phyloP scores from a whole-genome alignment of 2,888 invertebrate species.

The Diplolepis rosae region DNA sequence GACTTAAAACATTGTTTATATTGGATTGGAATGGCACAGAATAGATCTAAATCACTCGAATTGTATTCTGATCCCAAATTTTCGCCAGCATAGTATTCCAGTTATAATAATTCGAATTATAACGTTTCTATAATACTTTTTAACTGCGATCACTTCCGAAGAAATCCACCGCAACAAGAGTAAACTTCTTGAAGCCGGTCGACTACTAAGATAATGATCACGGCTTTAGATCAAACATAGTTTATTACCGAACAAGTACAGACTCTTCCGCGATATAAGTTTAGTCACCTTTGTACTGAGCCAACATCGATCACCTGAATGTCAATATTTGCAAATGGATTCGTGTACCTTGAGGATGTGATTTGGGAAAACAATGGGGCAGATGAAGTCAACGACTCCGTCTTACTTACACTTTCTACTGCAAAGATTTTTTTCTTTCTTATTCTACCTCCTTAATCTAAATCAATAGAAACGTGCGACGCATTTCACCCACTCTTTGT shows the following conservation, averaged over 20 bases:
- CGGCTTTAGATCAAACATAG: constrained; percentile 50
- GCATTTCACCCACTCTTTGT: no score
- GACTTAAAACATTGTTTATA: no score
- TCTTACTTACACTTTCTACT: background rate
- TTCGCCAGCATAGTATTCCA: no score
- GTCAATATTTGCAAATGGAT: constrained; percentile 50
- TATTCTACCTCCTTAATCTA: no score
- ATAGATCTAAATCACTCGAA: no score
- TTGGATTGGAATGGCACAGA: no score
- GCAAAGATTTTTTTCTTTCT: background rate
- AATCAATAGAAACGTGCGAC: no score
- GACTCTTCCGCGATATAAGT: constrained; percentile 45
- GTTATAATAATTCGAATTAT: no score
- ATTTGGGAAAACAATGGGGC: background rate
- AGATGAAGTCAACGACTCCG: constrained; percentile 47
- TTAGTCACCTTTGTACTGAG: constrained; percentile 47
- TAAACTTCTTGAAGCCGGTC: constrained; percentile 33
- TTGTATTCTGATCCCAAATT: no score
- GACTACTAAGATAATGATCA: constrained; percentile 40
- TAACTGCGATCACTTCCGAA: background rate
- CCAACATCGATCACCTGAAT: constrained; percentile 44
- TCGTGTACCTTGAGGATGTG: constrained; percentile 18
- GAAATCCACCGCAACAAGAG: constrained; percentile 31
- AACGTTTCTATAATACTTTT: no score
- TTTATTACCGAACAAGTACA: constrained; percentile 36